A percentile compares a stretch with the other conserved stretches of the same genome.
Evolutionary conservation across 2,113 vertebrate species (phyloP).

Genomic region (Phrynosoma platyrhinos): DNA sequence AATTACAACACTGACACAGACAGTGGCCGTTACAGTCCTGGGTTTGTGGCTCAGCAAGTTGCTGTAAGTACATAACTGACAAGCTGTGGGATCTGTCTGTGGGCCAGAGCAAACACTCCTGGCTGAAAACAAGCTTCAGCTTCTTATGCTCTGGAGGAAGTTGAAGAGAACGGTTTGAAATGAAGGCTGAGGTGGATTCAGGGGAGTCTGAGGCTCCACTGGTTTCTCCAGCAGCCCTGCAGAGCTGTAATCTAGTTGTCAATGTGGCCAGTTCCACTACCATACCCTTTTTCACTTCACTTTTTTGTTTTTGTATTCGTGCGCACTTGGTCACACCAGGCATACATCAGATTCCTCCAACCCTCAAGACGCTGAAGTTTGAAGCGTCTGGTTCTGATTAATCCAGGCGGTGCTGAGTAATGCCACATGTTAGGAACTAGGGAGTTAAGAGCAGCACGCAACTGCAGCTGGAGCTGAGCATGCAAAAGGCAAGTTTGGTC

Average conservation of each 20-base stretch:
- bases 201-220: neutral
- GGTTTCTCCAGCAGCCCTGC: neutral
- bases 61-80: neutral
- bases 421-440: conserved; percentile 20
- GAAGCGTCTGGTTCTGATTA: conserved; percentile 49
- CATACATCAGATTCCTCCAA: neutral
- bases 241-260: conserved; percentile 13
- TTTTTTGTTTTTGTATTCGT: neutral
- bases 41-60: neutral
- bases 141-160: conserved; percentile 4
- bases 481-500: neutral
- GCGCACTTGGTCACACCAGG: neutral
- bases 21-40: neutral
- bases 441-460: conserved; percentile 32
- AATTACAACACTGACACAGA: neutral
- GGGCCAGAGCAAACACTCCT: neutral
- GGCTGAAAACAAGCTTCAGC: neutral
- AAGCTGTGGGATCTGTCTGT: neutral
- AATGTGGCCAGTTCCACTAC: neutral
- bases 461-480: rapidly evolving
- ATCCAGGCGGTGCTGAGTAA: conserved; percentile 22
- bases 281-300: neutral
- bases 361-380: conserved; percentile 34
- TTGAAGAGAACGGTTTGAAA: neutral
- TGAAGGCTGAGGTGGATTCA: neutral